Percentiles rank a stretch among this genome's conserved stretches.
Conservation (phyloP, 2,888 invertebrate genomes). For the Leptothorax acervorum region DNA sequence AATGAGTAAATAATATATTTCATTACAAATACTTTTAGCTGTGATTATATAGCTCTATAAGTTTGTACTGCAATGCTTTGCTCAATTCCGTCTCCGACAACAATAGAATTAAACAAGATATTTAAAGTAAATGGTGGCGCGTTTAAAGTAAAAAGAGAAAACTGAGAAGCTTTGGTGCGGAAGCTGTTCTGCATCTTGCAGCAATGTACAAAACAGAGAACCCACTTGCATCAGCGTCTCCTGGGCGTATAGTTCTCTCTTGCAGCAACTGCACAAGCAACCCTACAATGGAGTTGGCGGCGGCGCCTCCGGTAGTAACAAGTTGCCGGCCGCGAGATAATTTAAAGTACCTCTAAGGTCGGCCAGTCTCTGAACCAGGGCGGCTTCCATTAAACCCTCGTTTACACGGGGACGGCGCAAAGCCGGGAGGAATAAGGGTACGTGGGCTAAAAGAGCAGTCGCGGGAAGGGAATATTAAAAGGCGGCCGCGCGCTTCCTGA, state of each 20-base stretch:
- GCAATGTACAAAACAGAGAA: slow-evolving; percentile 23
- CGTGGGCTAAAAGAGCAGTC: slow-evolving; percentile 42
- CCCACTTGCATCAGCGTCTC: slow-evolving; percentile 26
- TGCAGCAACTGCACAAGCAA: slow-evolving; percentile 14
- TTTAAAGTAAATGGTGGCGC: not conserved
- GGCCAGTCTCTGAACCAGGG: slow-evolving; percentile 64
- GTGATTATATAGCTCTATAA: slow-evolving; percentile 1
- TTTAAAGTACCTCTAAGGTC: slow-evolving; percentile 71
- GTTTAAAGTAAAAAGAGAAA: slow-evolving; percentile 18
- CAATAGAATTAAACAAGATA: slow-evolving; percentile 14
- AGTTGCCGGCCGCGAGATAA: slow-evolving; percentile 66
- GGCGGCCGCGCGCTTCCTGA: slow-evolving; percentile 67
- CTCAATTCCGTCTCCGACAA: not conserved
- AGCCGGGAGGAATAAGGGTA: slow-evolving; percentile 39
- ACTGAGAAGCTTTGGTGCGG: slow-evolving; percentile 6
- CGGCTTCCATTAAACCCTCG: slow-evolving; percentile 73
- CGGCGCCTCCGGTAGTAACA: slow-evolving; percentile 57
- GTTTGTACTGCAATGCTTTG: not conserved
- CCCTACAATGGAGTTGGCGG: slow-evolving; percentile 11
- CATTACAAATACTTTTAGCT: not conserved
- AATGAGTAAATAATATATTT: not conserved
- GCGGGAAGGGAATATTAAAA: slow-evolving; percentile 66
- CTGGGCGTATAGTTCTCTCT: slow-evolving; percentile 24
- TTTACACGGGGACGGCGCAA: slow-evolving; percentile 64
- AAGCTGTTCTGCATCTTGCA: slow-evolving; percentile 23